Percentiles rank a stretch among this genome's conserved stretches.
phyloP scores from a whole-genome alignment of 2,888 invertebrate genomes.

The Amblyteles armatorius region DNA sequence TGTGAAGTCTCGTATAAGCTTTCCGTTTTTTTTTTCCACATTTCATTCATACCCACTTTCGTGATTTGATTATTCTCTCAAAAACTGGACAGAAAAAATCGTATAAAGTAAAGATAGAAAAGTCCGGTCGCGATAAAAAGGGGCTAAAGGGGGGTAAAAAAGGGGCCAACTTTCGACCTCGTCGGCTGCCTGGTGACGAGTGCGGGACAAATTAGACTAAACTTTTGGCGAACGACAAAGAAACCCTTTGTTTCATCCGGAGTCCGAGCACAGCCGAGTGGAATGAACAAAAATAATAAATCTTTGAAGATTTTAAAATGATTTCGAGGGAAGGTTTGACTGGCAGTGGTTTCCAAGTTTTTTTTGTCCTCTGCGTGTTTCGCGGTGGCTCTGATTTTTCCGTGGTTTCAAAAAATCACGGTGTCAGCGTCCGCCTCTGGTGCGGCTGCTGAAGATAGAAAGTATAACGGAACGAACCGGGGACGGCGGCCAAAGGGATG shows the following conservation, averaged over 20 bases:
- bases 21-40: too few species aligned
- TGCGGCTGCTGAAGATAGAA: not conserved
- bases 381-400: not conserved
- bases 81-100: too few species aligned
- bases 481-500: not conserved
- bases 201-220: conserved; percentile 47
- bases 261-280: conserved; percentile 21
- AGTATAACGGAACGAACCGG: not conserved
- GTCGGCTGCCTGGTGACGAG: not conserved
- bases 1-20: too few species aligned
- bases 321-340: conserved; percentile 16
- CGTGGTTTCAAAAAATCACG: not conserved
- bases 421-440: not conserved
- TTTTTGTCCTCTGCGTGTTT: not conserved
- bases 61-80: too few species aligned
- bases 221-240: conserved; percentile 36
- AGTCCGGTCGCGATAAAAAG: too few species aligned
- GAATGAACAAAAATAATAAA: conserved; percentile 51
- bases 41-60: too few species aligned
- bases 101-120: too few species aligned
- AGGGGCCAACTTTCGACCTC: too few species aligned
- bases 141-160: too few species aligned
- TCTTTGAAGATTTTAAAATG: conserved; percentile 1
- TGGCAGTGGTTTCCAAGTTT: conserved; percentile 1
- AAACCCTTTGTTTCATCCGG: conserved; percentile 51